These are phyloP conservation scores for Trachurus trachurus DNA, from an alignment of 2,797 vertebrate genomes.

Conservation along the genomic window DNA sequence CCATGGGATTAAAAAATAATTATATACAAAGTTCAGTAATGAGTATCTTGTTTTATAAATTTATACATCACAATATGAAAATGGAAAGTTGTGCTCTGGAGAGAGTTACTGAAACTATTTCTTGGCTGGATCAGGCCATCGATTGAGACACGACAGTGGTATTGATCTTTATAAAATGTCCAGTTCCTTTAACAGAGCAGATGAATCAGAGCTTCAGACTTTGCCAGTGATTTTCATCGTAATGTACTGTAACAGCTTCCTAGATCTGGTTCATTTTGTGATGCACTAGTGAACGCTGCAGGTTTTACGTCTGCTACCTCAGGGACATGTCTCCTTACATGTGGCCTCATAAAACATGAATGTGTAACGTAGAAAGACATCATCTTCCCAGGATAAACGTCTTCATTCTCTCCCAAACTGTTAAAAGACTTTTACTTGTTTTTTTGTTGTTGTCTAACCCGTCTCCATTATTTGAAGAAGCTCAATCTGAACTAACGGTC, in stretches of 20 bases:
- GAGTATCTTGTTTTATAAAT: background rate
- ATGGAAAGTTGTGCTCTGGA: background rate
- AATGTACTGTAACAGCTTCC: background rate
- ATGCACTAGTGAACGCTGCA: background rate
- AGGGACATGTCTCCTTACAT: conserved; percentile 26
- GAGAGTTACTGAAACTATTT: background rate
- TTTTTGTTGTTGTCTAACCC: conserved; percentile 40
- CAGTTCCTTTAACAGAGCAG: background rate
- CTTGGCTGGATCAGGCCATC: background rate
- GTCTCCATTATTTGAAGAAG: conserved; percentile 26
- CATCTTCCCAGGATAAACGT: conserved; percentile 24
- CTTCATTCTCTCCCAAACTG: conserved; percentile 25
- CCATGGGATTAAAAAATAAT: background rate
- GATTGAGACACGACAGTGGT: background rate
- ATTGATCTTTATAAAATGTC: conserved; percentile 1
- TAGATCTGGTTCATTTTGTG: background rate
- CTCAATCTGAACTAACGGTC: conserved; percentile 40
- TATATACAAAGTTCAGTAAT: background rate
- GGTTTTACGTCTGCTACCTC: conserved; percentile 5
- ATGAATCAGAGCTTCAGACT: background rate
- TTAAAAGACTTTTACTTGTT: conserved; percentile 42
- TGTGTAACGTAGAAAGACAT: conserved; percentile 12
- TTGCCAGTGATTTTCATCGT: background rate
- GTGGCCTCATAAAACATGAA: conserved; percentile 42
- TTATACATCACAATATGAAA: background rate